Evolutionary conservation across 1,140 invertebrate genomes (phyloP), one percentile per base, ranked within the genome.

Genomic region (Aphis craccivora): DNA sequence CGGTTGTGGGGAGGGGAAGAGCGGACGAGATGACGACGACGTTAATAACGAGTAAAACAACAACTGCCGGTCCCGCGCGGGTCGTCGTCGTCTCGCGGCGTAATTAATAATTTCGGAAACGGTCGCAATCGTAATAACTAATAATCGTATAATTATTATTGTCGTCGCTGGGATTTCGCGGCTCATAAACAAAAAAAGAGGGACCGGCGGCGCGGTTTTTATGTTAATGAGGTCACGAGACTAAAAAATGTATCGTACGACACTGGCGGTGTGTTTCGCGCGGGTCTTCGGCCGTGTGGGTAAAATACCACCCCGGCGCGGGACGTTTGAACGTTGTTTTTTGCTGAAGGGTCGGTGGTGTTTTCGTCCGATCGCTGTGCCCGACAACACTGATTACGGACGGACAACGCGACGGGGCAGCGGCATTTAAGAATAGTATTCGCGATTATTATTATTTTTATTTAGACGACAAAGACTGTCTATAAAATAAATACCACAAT

Each of bases 21-120:
- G 60, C 30, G 60, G 30, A n/a, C 30, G 55, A 60, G 55, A 30
- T 30, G 60, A n/a, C 60, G 60, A 76, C 60, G 60, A 76, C 60
- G 60, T 76, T 53, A 89, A 55, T 89, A 55, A 90, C 51, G 86
- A 83, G 30, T 76, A 76, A 76, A 76, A 76, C 60, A 76, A 76
- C 60, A 76, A 76, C 60, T 76, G 60, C 60, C 18, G 60, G 30
- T n/a, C 60, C 60, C 60, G 60, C 86, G 53, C 88, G 37, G 45
- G 45, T 90, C 55, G 37, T 90, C 89, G 53, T 90, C 89, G 53
- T 55, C 40, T 30, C 60, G 60, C 60, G 60, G 89, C 43, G 37
- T 90, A 90, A 90, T 90, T 90, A 43, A 90, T 67, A 90, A 90
- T 90, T 90, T 67, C 20, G 53, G n/a, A 89, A 67, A 90, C 37